A percentile compares a stretch with the other conserved stretches of the same genome.
Evolutionary conservation across 2,888 invertebrate species (phyloP).

Genomic region (Willowsia nigromaculata): DNA sequence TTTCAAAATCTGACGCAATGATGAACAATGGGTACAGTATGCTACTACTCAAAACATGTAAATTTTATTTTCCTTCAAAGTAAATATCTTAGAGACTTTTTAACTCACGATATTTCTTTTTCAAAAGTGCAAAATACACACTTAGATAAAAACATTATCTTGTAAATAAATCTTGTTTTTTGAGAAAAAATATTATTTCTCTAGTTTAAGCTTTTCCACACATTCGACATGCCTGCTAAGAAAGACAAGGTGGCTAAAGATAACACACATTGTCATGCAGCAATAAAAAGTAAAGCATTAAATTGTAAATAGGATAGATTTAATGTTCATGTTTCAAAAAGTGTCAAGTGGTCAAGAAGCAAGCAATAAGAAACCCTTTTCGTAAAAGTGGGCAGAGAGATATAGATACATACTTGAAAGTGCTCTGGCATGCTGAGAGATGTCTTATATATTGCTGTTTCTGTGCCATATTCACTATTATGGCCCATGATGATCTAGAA

Average conservation of each 20-base stretch:
- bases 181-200: too few species aligned
- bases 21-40: background rate
- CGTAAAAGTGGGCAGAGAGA: background rate
- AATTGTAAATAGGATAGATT: background rate
- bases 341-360: constrained; percentile 16
- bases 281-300: constrained; percentile 8
- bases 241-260: background rate
- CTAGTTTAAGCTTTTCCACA: too few species aligned
- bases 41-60: background rate
- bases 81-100: background rate
- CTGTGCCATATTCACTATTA: background rate
- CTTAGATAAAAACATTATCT: too few species aligned
- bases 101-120: background rate
- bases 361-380: background rate
- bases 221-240: too few species aligned
- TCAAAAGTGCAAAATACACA: background rate
- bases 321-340: background rate
- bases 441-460: background rate
- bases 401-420: background rate
- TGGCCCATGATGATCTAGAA: background rate
- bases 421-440: background rate
- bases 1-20: constrained; percentile 5
- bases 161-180: too few species aligned
- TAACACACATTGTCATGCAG: background rate
- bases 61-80: background rate